Conservation (phyloP, 2,888 invertebrate species). For the Drosophila rubida region DNA sequence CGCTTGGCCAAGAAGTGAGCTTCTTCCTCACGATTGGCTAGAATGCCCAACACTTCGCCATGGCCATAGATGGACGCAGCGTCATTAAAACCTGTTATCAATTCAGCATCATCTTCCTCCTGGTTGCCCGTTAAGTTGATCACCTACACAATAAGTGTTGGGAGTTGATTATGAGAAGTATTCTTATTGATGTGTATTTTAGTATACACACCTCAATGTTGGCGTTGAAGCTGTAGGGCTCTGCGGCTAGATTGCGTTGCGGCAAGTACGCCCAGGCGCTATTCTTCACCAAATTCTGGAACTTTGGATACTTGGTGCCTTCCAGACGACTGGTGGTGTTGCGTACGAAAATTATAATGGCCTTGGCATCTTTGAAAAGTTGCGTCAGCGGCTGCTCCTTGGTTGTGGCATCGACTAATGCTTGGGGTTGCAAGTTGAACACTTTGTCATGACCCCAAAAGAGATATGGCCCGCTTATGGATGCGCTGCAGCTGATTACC, state of each 20-base stretch:
- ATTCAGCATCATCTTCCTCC: slow-evolving; percentile 87
- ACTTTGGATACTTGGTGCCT: slow-evolving; percentile 86
- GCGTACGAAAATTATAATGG: slow-evolving; percentile 87
- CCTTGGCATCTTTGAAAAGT: slow-evolving; percentile 87
- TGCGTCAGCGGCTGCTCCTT: slow-evolving; percentile 86
- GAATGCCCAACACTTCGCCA: slow-evolving; percentile 87
- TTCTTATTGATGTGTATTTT: background rate
- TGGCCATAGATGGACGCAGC: slow-evolving; percentile 87
- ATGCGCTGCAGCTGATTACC: slow-evolving; percentile 81
- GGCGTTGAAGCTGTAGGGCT: slow-evolving; percentile 87
- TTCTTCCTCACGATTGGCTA: slow-evolving; percentile 85
- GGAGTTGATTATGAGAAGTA: background rate
- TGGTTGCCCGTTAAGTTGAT: slow-evolving; percentile 85
- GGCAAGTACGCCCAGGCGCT: slow-evolving; percentile 86
- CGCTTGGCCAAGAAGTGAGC: slow-evolving; percentile 82
- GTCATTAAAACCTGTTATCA: slow-evolving; percentile 87
- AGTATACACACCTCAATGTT: slow-evolving; percentile 86
- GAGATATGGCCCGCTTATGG: slow-evolving; percentile 87
- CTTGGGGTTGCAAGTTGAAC: slow-evolving; percentile 85
- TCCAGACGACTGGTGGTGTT: slow-evolving; percentile 87
- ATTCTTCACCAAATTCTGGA: slow-evolving; percentile 86
- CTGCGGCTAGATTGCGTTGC: slow-evolving; percentile 87
- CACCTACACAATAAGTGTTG: slow-evolving; percentile 83
- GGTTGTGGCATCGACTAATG: slow-evolving; percentile 85
- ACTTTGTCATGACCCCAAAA: slow-evolving; percentile 87